Conservation (phyloP, 35 echinoderm and acorn worm species). For the Amphiura filiformis region DNA sequence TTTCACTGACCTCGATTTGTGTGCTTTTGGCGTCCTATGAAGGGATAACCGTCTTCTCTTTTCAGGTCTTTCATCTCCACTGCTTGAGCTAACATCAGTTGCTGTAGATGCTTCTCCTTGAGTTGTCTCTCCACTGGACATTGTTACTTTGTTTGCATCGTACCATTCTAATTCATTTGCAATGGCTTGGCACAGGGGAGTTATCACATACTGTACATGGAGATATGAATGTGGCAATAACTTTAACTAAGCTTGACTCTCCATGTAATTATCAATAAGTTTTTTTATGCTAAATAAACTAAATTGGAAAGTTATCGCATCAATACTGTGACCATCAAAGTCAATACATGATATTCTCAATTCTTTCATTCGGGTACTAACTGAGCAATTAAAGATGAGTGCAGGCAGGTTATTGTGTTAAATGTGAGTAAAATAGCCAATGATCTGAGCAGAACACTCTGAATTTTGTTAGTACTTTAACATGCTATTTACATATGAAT, state of each 20-base stretch:
- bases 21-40: constrained; percentile 30
- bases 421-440: no score
- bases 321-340: no score
- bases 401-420: no score
- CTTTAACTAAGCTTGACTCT: background rate
- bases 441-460: no score
- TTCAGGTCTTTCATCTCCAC: constrained; percentile 71
- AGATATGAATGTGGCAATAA: background rate
- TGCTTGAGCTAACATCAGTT: constrained; percentile 45
- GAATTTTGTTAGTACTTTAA: no score
- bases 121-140: no score
- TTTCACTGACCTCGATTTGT: background rate
- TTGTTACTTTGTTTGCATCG: background rate
- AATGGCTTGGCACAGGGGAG: constrained; percentile 44
- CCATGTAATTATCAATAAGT: background rate
- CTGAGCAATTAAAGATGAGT: no score
- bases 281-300: no score
- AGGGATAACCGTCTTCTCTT: constrained; percentile 21
- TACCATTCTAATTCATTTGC: constrained; percentile 3
- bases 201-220: constrained; percentile 41
- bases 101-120: background rate
- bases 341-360: no score
- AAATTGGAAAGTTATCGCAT: no score
- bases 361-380: no score
- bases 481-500: no score